These are phyloP conservation scores for Notoglanidium macrostoma DNA, from an alignment of 2,797 vertebrate genomes.

Conservation along the genomic window DNA sequence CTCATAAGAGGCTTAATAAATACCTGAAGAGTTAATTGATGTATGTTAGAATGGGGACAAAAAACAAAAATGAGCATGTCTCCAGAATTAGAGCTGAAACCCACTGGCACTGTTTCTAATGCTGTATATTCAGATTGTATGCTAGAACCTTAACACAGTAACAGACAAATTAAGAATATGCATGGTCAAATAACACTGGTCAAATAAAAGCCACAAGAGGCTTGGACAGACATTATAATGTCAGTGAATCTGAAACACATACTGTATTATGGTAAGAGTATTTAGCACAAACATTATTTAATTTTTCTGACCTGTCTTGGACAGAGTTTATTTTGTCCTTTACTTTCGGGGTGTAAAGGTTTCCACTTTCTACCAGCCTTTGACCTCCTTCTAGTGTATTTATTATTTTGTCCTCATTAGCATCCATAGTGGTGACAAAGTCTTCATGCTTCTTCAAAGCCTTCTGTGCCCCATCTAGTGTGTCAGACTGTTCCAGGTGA, in stretches of 20 bases:
- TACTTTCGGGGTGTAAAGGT: conserved; percentile 85
- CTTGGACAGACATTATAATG: background rate
- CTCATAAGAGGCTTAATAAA: background rate
- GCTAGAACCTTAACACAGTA: background rate
- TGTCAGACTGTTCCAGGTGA: conserved; percentile 84
- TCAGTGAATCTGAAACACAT: conserved; percentile 5
- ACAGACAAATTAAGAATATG: background rate
- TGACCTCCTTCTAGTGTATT: conserved; percentile 77
- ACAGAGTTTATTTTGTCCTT: conserved; percentile 84
- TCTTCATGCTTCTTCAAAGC: conserved; percentile 90
- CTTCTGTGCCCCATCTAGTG: conserved; percentile 83
- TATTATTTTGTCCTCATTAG: conserved; percentile 87
- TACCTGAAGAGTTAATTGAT: background rate
- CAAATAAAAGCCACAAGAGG: background rate
- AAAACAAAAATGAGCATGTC: background rate
- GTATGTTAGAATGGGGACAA: background rate
- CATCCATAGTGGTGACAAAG: conserved; percentile 84
- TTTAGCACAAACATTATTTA: background rate
- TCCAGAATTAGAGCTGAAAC: background rate
- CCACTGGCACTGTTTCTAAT: background rate
- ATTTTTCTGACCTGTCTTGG: conserved; percentile 78
- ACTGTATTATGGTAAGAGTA: background rate
- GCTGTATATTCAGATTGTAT: background rate
- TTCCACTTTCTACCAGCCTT: conserved; percentile 81
- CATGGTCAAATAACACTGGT: background rate